Evolutionary conservation across 2,113 vertebrate species (phyloP).

Genomic region (Struthio camelus): DNA sequence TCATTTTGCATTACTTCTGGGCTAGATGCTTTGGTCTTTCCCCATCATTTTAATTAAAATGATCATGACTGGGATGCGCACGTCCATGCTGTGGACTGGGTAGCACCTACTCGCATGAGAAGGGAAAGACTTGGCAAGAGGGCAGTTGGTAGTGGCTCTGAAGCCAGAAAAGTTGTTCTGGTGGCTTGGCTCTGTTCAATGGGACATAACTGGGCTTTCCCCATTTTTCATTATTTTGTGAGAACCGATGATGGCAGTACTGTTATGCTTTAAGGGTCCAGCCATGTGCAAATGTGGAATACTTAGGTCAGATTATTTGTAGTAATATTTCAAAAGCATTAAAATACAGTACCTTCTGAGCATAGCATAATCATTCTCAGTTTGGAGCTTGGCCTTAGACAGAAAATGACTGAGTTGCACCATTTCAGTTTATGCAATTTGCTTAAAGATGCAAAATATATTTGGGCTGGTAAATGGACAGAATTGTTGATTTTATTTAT

Average conservation of each 20-base stretch:
- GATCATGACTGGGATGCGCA: not conserved
- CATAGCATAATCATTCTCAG: accelerated
- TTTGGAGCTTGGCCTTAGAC: not conserved
- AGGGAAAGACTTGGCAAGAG: accelerated
- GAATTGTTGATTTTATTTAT: not conserved
- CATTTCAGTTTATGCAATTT: not conserved
- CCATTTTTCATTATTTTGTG: not conserved
- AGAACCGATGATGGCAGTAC: not conserved
- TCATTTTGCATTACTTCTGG: not conserved
- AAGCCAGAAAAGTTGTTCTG: not conserved
- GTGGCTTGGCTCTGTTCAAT: not conserved
- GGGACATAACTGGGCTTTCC: not conserved
- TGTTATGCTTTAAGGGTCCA: not conserved
- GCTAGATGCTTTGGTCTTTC: not conserved
- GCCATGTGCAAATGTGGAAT: not conserved
- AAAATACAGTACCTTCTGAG: not conserved
- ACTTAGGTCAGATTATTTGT: not conserved
- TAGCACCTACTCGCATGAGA: not conserved
- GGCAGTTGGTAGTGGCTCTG: not conserved
- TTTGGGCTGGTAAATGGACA: not conserved
- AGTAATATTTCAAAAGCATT: not conserved
- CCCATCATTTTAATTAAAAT: not conserved
- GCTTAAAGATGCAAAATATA: not conserved
- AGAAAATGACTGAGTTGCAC: not conserved
- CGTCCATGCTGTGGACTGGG: accelerated